A percentile compares a stretch with the other conserved stretches of the same genome.
Conservation (phyloP, 2,797 vertebrate genomes). For the Tokudaia tokunoshimensis region DNA sequence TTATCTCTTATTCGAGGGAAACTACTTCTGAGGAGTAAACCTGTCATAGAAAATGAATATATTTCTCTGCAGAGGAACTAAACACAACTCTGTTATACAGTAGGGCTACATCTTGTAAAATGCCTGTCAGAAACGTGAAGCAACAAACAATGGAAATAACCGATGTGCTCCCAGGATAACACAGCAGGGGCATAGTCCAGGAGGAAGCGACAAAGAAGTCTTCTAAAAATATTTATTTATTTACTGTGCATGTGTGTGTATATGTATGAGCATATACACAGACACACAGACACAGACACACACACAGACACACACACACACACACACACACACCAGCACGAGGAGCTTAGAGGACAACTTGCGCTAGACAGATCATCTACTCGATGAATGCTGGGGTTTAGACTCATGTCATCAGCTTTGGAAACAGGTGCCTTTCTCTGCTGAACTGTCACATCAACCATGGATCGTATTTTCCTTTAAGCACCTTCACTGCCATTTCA, state of each 20-base stretch:
- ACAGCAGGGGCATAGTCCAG: background rate
- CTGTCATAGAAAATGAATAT: slow-evolving; percentile 6
- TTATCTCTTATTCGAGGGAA: slow-evolving; percentile 35
- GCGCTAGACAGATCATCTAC: no score
- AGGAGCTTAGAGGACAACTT: background rate
- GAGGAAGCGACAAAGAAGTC: background rate
- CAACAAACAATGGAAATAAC: slow-evolving; percentile 37
- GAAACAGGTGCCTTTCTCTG: no score
- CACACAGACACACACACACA: background rate
- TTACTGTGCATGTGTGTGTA: no score
- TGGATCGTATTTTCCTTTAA: background rate
- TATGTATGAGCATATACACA: background rate
- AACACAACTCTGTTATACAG: slow-evolving; percentile 5
- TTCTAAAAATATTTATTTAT: background rate
- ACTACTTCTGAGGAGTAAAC: slow-evolving; percentile 35
- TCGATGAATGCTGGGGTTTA: background rate
- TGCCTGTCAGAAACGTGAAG: slow-evolving; percentile 12
- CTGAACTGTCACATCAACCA: no score
- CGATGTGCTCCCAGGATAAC: background rate
- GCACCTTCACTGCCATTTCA: background rate
- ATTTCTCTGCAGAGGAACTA: slow-evolving; percentile 42
- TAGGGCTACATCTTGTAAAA: background rate
- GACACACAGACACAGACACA: no score
- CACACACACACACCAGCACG: no score
- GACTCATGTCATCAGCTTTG: background rate